phyloP scores from a whole-genome alignment of 2,113 vertebrate genomes.

The Emydocephalus ijimae region DNA sequence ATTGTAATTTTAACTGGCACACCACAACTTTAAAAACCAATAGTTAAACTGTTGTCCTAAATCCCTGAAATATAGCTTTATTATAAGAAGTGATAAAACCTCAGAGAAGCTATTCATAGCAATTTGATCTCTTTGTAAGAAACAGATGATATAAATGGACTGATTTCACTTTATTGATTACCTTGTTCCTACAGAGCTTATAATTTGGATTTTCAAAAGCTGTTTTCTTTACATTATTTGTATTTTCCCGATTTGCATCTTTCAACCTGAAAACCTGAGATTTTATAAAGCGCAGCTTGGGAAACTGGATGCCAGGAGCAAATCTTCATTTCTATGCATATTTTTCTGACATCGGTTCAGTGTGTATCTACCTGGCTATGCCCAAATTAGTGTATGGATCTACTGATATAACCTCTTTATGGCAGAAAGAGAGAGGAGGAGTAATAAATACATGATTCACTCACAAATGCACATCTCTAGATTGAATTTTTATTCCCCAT shows the following conservation, averaged over 20 bases:
- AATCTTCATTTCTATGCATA: neutral
- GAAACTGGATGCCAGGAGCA: neutral
- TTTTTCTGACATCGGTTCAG: neutral
- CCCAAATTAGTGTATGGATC: neutral
- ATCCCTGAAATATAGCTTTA: constrained; percentile 64
- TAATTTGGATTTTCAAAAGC: constrained; percentile 31
- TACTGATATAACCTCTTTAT: neutral
- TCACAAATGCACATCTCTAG: neutral
- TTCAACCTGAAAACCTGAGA: neutral
- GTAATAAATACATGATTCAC: neutral
- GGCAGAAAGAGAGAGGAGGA: neutral
- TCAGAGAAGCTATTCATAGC: constrained; percentile 51
- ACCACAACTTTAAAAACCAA: constrained; percentile 34
- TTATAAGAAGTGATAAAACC: constrained; percentile 63
- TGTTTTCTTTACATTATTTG: neutral
- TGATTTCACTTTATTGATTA: constrained; percentile 40
- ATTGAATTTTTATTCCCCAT: neutral
- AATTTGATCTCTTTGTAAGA: constrained; percentile 42
- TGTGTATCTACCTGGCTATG: neutral
- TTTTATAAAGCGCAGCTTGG: neutral
- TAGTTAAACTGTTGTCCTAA: constrained; percentile 29
- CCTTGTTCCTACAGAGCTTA: constrained; percentile 37
- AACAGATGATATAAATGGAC: constrained; percentile 32
- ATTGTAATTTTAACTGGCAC: neutral
- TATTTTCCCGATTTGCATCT: neutral